Percentiles rank a stretch among this genome's conserved stretches.
phyloP scores from a whole-genome alignment of 2,113 vertebrate species.

The Lonchura striata region DNA sequence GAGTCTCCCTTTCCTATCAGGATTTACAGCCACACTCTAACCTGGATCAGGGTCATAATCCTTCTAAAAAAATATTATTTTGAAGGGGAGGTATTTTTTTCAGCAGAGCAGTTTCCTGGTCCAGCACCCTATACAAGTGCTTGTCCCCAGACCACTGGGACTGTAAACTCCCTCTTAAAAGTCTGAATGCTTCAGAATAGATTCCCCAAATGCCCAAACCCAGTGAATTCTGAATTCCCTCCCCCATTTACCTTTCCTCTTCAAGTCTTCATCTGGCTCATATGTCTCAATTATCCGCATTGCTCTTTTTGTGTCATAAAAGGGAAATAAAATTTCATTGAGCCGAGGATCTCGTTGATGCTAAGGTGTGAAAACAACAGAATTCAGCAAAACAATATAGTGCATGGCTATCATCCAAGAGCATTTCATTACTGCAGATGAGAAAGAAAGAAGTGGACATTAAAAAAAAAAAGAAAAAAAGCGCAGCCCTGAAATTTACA shows the following conservation, averaged over 20 bases:
- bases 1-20: neutral
- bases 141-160: neutral
- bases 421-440: conserved; percentile 42
- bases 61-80: neutral
- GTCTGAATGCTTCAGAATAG: neutral
- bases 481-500: neutral
- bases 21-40: neutral
- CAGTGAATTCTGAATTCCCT: neutral
- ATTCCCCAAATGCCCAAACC: neutral
- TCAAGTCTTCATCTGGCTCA: conserved; percentile 90
- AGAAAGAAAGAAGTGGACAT: conserved; percentile 44
- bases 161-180: neutral
- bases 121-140: neutral
- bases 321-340: conserved; percentile 98
- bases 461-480: conserved; percentile 16
- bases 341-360: conserved; percentile 95
- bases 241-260: conserved; percentile 85
- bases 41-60: neutral
- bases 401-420: conserved; percentile 9
- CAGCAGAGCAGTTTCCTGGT: neutral
- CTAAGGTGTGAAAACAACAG: conserved; percentile 77
- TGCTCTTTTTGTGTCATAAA: conserved; percentile 95
- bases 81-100: neutral
- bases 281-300: conserved; percentile 97
- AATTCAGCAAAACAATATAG: conserved; percentile 56